Percentiles rank a stretch among this genome's conserved stretches.
Evolutionary conservation across 2,113 vertebrate genomes (phyloP).

Genomic region (Cyanistes caeruleus): DNA sequence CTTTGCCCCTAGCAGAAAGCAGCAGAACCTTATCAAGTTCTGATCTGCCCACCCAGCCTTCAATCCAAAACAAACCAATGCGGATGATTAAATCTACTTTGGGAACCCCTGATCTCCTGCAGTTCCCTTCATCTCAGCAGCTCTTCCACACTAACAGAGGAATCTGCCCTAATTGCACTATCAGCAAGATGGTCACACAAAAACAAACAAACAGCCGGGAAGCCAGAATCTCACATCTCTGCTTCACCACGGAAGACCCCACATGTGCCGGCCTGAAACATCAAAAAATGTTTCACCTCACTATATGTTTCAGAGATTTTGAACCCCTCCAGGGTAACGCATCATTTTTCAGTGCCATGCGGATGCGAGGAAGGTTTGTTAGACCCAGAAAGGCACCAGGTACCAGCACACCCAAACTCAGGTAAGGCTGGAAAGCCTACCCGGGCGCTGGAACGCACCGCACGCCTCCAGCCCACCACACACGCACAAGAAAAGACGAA

Average conservation of each 20-base stretch:
- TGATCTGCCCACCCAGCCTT: not conserved
- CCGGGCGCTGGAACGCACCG: rapidly evolving
- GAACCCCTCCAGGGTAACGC: rapidly evolving
- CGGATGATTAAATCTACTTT: not conserved
- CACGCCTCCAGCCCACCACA: not conserved
- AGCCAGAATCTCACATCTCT: not conserved
- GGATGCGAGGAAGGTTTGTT: rapidly evolving
- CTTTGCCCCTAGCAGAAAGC: not conserved
- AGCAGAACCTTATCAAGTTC: not conserved
- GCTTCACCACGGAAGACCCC: not conserved
- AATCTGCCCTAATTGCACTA: not conserved
- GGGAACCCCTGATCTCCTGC: not conserved
- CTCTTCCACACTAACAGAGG: not conserved
- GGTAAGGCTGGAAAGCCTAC: not conserved
- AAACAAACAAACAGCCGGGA: not conserved
- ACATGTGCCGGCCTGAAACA: not conserved
- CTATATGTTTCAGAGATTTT: not conserved
- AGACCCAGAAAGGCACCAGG: too few relatives aligned
- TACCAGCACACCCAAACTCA: not conserved
- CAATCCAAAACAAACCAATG: not conserved
- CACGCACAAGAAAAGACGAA: not conserved
- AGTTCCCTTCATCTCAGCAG: not conserved
- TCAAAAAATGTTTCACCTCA: not conserved
- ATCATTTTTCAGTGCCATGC: not conserved
- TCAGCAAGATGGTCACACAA: not conserved